Base-by-base conservation (phyloP, 2,797 vertebrate genomes). In the Sebastiscus tertius region DNA sequence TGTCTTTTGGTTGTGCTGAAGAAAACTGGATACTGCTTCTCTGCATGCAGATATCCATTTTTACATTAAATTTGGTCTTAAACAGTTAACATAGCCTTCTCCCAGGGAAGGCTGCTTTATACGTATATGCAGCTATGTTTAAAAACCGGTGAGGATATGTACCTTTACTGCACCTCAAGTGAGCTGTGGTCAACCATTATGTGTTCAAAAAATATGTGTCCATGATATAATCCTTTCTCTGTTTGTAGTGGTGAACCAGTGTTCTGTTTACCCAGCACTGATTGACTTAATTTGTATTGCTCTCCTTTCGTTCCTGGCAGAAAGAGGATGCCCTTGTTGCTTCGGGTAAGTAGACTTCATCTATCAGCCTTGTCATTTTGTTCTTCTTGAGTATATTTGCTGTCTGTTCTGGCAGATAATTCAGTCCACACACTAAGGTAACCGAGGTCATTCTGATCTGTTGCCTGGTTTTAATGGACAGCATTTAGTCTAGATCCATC, bases 291-390 rank as follows among this genome's bases (percentile, higher is more conserved):
- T 90, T 93, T 94, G 79, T 89, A 86, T 90, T 89, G 90, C 91
- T 95, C 84, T 94, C 77, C 87, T 91, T 92, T 93, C 72, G 77
- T 89, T 91, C 88, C 89, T 82, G 94, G 91, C 95, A 96, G 96
- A 96, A 93, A 91, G 95, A 95, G 93, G 89, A 95, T 72, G 33
- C 27, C 77, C 64, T 93, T 81, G 87, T 95, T 83, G 83, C 92
- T 84, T 70, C 69, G 63, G 96, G 96, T 96, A 96, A 96, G 96
- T 96, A 86, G 61, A 87, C 60, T 69, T 86, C 42, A 78, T 69
- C 60, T 82, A 18, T 76, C 55, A 77, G 76, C 72, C 64, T 66
- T 73, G 33, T 77, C n/a, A 81, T 74, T 77, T 61, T 76, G 27
- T 65, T 86, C 65, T 73, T 63, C 54, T 55, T 67, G 14, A 70